These are phyloP conservation scores for Magallana gigas DNA, from an alignment of 1,140 invertebrate genomes.

Conservation along the genomic window DNA sequence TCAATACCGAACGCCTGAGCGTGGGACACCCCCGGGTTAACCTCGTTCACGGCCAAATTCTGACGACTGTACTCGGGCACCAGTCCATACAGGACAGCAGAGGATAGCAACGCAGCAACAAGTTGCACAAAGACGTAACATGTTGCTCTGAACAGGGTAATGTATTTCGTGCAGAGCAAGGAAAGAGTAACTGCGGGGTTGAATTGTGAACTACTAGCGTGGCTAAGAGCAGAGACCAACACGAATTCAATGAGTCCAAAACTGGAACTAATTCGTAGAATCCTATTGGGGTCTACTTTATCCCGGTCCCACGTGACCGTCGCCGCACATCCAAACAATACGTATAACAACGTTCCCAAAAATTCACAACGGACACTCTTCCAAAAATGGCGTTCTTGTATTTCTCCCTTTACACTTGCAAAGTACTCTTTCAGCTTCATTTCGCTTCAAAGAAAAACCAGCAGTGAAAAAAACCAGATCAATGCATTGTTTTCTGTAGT, in stretches of 20 bases:
- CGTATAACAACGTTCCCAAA: conserved; percentile 66
- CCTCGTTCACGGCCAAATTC: conserved; percentile 57
- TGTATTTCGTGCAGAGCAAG: conserved; percentile 85
- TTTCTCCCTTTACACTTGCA: conserved; percentile 50
- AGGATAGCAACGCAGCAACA: conserved; percentile 66
- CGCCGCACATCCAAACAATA: conserved; percentile 68
- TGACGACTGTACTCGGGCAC: conserved; percentile 61
- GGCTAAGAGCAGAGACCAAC: conserved; percentile 63
- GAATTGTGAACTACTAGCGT: conserved; percentile 70
- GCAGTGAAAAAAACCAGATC: conserved; percentile 56
- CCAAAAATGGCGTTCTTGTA: conserved; percentile 62
- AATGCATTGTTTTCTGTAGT: too few species aligned
- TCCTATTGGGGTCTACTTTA: conserved; percentile 26
- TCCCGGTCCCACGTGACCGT: conserved; percentile 47
- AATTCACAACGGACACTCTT: conserved; percentile 68
- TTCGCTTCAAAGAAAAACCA: conserved; percentile 48
- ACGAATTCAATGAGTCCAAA: conserved; percentile 92
- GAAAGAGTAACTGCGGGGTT: conserved; percentile 73
- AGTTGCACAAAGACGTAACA: conserved; percentile 79
- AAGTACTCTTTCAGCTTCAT: conserved; percentile 53
- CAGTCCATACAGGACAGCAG: conserved; percentile 67
- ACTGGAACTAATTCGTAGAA: conserved; percentile 57
- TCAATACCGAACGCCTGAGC: conserved; percentile 90
- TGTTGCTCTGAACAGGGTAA: conserved; percentile 86
- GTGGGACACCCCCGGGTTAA: conserved; percentile 58